Percentiles rank a stretch among this genome's conserved stretches.
phyloP scores from a whole-genome alignment of 1,140 invertebrate genomes.

The fruit fly (Drosophila melanogaster) region DNA sequence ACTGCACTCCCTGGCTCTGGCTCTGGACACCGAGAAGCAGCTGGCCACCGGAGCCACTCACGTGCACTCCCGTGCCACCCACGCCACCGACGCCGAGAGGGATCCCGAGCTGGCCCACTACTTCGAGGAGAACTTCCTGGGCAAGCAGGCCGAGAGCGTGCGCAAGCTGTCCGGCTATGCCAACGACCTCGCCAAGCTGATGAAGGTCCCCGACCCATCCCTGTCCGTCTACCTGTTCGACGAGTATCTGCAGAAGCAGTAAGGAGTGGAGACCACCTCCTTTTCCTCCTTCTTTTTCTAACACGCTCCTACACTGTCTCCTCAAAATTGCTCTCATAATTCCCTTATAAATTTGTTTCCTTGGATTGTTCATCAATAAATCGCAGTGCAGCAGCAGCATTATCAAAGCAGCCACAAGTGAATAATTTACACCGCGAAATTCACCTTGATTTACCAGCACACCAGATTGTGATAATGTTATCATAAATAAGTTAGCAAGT shows the following conservation, averaged over 20 bases:
- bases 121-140: conserved; percentile 90
- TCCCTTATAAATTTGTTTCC: conserved; percentile 51
- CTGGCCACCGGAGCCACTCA: conserved; percentile 88
- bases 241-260: conserved; percentile 89
- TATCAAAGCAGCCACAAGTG: conserved; percentile 39
- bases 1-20: conserved; percentile 89
- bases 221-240: conserved; percentile 90
- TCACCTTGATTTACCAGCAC: conserved; percentile 61
- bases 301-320: conserved; percentile 1
- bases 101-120: conserved; percentile 90
- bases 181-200: conserved; percentile 89
- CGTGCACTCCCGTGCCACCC: conserved; percentile 86
- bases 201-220: conserved; percentile 87
- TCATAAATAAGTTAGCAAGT: conserved; percentile 69
- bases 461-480: conserved; percentile 73
- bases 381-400: conserved; percentile 60
- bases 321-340: conserved; percentile 49
- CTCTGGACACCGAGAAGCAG: conserved; percentile 90
- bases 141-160: conserved; percentile 88
- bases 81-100: conserved; percentile 81
- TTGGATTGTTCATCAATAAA: conserved; percentile 64
- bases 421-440: conserved; percentile 35
- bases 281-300: neutral
- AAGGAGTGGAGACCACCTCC: conserved; percentile 30
- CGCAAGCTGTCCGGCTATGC: conserved; percentile 89